Percentiles rank a stretch among this genome's conserved stretches.
Conservation (phyloP, 1,140 invertebrate species). For the Macrobrachium nipponense region DNA sequence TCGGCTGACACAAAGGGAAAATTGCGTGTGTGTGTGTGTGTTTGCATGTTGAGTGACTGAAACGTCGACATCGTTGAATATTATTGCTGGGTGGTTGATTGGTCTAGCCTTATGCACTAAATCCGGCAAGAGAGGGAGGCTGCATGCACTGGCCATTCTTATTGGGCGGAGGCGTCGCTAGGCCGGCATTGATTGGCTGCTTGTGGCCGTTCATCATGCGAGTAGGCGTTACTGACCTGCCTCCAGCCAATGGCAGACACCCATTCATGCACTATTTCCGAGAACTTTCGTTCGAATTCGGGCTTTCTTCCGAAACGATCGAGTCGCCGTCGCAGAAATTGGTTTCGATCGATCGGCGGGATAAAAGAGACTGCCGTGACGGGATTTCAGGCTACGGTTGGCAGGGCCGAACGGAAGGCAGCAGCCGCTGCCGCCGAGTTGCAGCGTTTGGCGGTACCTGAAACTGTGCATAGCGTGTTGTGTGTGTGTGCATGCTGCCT, state of each 20-base stretch:
- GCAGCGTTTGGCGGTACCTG: background rate
- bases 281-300: background rate
- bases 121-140: background rate
- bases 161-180: conserved; percentile 1
- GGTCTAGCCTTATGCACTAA: conserved; percentile 7
- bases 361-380: background rate
- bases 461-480: conserved; percentile 9
- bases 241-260: background rate
- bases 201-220: conserved; percentile 19
- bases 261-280: conserved; percentile 1
- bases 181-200: background rate
- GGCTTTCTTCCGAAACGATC: background rate
- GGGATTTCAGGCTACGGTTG: background rate
- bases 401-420: background rate
- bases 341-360: background rate
- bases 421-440: background rate
- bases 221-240: conserved; percentile 7
- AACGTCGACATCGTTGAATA: conserved; percentile 3
- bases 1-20: background rate
- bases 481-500: conserved; percentile 5
- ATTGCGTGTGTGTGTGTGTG: background rate
- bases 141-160: conserved; percentile 12
- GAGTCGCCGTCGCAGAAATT: background rate
- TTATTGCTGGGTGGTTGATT: background rate
- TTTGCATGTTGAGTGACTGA: background rate